A percentile compares a stretch with the other conserved stretches of the same genome.
Conservation (phyloP, 2,888 invertebrate genomes). For the Volucella zonaria region DNA sequence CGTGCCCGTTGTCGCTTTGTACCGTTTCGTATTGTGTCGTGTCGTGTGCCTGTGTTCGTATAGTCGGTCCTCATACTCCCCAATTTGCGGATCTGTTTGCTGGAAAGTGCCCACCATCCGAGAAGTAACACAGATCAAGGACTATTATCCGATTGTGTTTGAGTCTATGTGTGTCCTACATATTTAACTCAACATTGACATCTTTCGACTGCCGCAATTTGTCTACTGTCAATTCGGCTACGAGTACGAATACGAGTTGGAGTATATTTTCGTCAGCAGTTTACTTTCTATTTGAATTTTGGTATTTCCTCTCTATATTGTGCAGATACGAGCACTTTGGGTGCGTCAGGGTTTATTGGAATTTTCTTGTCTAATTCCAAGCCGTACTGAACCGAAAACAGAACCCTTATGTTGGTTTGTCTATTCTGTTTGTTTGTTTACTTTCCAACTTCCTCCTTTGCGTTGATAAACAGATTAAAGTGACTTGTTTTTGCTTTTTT, state of each 20-base stretch:
- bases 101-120: conserved; percentile 24
- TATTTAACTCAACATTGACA: conserved; percentile 33
- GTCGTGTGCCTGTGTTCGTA: not conserved
- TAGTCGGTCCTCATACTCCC: conserved; percentile 12
- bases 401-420: conserved; percentile 5
- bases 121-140: conserved; percentile 63
- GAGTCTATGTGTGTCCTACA: conserved; percentile 57
- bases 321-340: not conserved
- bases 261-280: conserved; percentile 25
- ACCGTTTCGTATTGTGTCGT: no score
- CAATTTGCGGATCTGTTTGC: conserved; percentile 32
- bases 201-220: conserved; percentile 43
- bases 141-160: conserved; percentile 51
- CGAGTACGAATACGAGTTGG: not conserved
- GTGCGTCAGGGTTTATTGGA: conserved; percentile 39
- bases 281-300: conserved; percentile 24
- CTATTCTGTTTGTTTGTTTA: conserved; percentile 17
- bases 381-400: not conserved
- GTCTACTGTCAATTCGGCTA: conserved; percentile 42
- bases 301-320: conserved; percentile 6
- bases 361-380: conserved; percentile 16
- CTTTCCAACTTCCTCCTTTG: conserved; percentile 34
- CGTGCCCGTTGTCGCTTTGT: conserved; percentile 16
- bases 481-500: conserved; percentile 24
- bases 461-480: conserved; percentile 55